phyloP scores from a whole-genome alignment of 1,140 invertebrate species.

The Trichonephila inaurata region DNA sequence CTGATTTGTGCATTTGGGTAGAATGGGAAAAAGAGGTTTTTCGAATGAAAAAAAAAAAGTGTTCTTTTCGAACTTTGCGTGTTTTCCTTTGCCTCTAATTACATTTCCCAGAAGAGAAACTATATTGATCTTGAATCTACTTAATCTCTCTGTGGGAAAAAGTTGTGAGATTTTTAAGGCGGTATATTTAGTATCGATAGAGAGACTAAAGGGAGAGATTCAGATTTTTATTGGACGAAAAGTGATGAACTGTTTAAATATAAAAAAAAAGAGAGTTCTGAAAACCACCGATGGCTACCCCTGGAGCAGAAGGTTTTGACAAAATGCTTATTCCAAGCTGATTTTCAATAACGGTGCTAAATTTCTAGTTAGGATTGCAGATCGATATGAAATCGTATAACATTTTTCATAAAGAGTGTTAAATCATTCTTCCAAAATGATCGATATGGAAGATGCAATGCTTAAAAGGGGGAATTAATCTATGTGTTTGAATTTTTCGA shows the following conservation, averaged over 20 bases:
- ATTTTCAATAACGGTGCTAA: background rate
- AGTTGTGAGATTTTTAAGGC: background rate
- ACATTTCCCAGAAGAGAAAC: background rate
- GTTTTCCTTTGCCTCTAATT: background rate
- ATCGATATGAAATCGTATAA: background rate
- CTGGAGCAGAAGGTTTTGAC: background rate
- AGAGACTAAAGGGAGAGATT: background rate
- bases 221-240: background rate
- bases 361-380: background rate
- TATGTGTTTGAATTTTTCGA: no score
- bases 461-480: no score
- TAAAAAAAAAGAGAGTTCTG: background rate
- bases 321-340: background rate
- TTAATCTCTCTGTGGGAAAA: background rate
- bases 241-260: background rate
- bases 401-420: background rate
- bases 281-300: background rate
- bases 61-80: background rate
- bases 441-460: background rate
- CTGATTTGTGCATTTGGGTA: background rate
- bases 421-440: background rate
- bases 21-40: background rate
- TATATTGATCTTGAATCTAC: slow-evolving; percentile 40
- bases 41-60: no score
- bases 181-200: background rate